Evolutionary conservation across 2,888 invertebrate genomes (phyloP), one percentile per base, ranked within the genome.

Genomic region (Philopedon plagiatum): DNA sequence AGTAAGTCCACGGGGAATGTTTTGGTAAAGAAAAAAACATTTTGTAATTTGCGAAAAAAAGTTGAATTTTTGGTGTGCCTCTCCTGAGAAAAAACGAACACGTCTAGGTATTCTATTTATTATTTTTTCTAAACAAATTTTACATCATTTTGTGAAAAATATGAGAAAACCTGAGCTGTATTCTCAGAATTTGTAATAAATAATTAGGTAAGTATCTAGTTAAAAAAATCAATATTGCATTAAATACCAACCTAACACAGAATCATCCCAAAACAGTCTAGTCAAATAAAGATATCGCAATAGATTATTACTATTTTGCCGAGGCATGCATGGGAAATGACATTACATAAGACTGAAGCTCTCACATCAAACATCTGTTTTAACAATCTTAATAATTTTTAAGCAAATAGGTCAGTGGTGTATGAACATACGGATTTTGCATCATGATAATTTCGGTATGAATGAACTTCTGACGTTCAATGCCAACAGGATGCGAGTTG

Each of bases 371-470:
- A 61, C 68, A 68, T 68, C 61, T 68, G 68, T 68, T 68, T 68
- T 68, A 62, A 18, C 54, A 54, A 54, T 68, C 54, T 68, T 62
- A 62, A 61, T 54, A 68, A 56, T 68, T 51, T 60, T 68, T 62
- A 68, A 62, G 68, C 68, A 68, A 62, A 68, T 68, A 19, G 68
- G 68, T 68, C 68, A 68, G 68, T 68, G 68, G 51, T 56, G 51
- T 56, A 56, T 62, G 44, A 23, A 54, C 68, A 68, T 41, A 56
- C 51, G 68, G 68, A 41, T 41, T 68, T 68, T 62, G 62, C 68
- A 68, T 68, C 62, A 61, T 21, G 54, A 54, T 51, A 46, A 61
- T 54, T 39, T 66, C 21, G 51, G 60, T 67, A 67, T 60, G 67
- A 58, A 60, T 67, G 67, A 51, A 46, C 44, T 60, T 39, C 34